Evolutionary conservation across 2,888 invertebrate species (phyloP), one percentile per base, ranked within the genome.

Genomic region (Odontocolon sp.): DNA sequence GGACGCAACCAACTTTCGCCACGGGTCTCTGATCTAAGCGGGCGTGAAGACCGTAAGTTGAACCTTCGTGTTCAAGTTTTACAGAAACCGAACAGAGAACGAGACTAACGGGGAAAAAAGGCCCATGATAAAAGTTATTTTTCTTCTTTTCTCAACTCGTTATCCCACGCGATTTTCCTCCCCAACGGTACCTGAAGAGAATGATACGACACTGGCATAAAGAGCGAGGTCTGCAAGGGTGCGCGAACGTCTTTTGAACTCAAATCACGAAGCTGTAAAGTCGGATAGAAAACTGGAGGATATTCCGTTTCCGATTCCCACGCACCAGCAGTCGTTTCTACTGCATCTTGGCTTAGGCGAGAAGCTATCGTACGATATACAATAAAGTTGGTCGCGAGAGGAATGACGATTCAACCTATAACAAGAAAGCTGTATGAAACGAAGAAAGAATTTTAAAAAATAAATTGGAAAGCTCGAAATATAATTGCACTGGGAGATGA

Each of bases 1-100:
- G 71, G 56, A 72, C 40, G 59, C 26, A 47, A 23, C 40, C 73
- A 61, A 77, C 36, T 75, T 78, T 69, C 2, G 33, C 16, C 23
- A 16, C 36, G 6, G 14, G 50, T 14, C 26, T 28, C 11, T 14
- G 16, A 42, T 59, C 11, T 14, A n/a, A 42, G 40, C 26, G 42
- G 16, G n/a, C n/a, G 16, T 3, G 6, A 5, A 9, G n/a, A 8
- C 16, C 33, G 23, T 6, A 6, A 4, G 5, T 56, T 11, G n/a
- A n/a, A 8, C n/a, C 11, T n/a, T 23, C 23, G 21, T 28, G 3
- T n/a, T 6, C 31, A n/a, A 33, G 31, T 52, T 66, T 54, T 66
- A 54, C 11, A n/a, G 6, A 11, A 5, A 6, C 16, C 28, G 31
- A 28, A 28, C 31, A 21, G 23, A 45, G 14, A 45, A 9, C 6